Percentiles rank a stretch among this genome's conserved stretches.
phyloP scores from a whole-genome alignment of 2,797 vertebrate species.

The Pygocentrus nattereri region DNA sequence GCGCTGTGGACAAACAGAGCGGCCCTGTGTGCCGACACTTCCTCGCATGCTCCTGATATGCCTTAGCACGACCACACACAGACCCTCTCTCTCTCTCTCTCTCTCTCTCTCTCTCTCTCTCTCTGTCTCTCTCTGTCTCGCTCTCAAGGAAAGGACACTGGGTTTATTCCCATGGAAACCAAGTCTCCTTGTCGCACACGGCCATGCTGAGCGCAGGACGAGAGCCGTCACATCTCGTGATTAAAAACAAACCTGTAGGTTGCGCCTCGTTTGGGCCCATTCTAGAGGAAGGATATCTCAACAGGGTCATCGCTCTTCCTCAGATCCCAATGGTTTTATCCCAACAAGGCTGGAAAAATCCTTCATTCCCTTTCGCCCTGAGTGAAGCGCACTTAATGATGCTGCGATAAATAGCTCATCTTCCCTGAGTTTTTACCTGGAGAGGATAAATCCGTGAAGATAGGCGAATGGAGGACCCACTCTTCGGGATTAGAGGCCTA shows the following conservation, averaged over 20 bases:
- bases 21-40: not conserved
- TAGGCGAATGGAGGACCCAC: not conserved
- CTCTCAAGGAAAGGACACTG: constrained; percentile 46
- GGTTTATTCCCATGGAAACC: constrained; percentile 59
- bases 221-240: constrained; percentile 52
- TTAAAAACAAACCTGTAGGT: constrained; percentile 47
- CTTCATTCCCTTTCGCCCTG: constrained; percentile 3
- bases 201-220: constrained; percentile 26
- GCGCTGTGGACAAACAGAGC: constrained; percentile 52
- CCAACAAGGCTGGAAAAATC: constrained; percentile 44
- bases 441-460: not conserved
- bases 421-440: not conserved
- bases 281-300: constrained; percentile 24
- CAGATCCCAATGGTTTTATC: constrained; percentile 48
- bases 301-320: constrained; percentile 39
- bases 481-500: not conserved
- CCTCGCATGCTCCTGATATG: constrained; percentile 37
- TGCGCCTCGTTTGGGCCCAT: constrained; percentile 12
- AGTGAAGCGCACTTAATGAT: constrained; percentile 13
- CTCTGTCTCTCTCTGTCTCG: constrained; percentile 19
- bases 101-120: constrained; percentile 5
- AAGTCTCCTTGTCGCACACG: constrained; percentile 18
- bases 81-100: constrained; percentile 3
- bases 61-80: constrained; percentile 5
- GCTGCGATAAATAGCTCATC: constrained; percentile 4